A percentile compares a stretch with the other conserved stretches of the same genome.
phyloP scores from a whole-genome alignment of 2,113 vertebrate species.

The Sterrhoptilus dennistouni region DNA sequence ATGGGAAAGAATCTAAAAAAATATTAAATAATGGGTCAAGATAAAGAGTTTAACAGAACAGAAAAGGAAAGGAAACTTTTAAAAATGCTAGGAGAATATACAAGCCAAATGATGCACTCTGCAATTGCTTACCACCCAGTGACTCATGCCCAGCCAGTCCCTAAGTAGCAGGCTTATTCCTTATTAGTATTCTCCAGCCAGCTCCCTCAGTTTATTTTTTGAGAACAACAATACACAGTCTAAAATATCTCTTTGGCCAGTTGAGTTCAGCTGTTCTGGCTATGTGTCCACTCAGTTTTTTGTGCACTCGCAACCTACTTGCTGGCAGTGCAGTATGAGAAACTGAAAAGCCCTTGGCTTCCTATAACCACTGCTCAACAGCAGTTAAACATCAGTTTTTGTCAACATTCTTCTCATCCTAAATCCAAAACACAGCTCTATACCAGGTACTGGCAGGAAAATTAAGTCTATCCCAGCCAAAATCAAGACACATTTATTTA shows the following conservation, averaged over 20 bases:
- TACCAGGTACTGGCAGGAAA: neutral
- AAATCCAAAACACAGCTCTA: neutral
- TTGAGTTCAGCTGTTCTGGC: neutral
- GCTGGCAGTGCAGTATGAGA: neutral
- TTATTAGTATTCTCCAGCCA: neutral
- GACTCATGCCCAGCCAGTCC: neutral
- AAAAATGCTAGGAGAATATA: neutral
- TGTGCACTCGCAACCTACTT: neutral
- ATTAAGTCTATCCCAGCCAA: neutral
- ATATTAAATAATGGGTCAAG: rapidly evolving
- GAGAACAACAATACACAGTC: neutral
- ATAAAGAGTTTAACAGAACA: neutral
- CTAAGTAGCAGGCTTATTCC: neutral
- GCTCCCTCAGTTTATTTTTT: neutral
- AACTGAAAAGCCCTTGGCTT: neutral
- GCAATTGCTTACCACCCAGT: neutral
- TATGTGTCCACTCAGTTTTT: neutral
- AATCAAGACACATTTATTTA: neutral
- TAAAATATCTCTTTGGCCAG: neutral
- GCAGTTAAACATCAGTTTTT: neutral
- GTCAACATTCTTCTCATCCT: neutral
- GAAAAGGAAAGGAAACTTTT: neutral
- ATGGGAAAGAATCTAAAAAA: neutral
- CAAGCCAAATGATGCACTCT: neutral
- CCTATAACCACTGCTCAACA: neutral